These are phyloP conservation scores for Phalloptychus januarius DNA, from an alignment of 2,797 vertebrate species.

Conservation along the genomic window DNA sequence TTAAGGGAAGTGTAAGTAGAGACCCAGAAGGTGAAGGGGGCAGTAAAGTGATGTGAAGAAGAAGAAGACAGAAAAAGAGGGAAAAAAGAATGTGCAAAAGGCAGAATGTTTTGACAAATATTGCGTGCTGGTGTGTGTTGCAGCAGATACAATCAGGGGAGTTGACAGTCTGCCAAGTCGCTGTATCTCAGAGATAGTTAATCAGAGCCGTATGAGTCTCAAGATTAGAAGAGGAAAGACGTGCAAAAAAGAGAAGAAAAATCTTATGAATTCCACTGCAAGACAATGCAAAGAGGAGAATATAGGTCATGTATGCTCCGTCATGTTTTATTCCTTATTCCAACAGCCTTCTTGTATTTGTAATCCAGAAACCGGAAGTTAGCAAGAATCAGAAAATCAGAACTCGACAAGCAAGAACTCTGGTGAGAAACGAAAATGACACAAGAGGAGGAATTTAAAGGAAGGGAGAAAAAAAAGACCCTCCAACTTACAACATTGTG, in stretches of 20 bases:
- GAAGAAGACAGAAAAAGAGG: constrained; percentile 10
- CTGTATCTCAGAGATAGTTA: constrained; percentile 50
- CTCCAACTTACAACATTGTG: constrained; percentile 9
- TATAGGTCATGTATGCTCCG: constrained; percentile 4
- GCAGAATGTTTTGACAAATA: constrained; percentile 66
- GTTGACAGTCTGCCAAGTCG: constrained; percentile 60
- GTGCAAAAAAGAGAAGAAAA: constrained; percentile 23
- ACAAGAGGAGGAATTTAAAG: background rate
- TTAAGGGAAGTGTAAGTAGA: background rate
- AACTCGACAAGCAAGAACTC: constrained; percentile 28
- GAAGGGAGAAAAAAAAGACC: background rate
- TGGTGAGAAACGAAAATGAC: constrained; percentile 22
- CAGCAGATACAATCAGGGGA: constrained; percentile 67
- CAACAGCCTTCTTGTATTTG: constrained; percentile 21
- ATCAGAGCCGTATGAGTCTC: constrained; percentile 52
- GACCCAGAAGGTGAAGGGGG: background rate
- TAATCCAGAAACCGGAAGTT: constrained; percentile 38
- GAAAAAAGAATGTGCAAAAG: constrained; percentile 51
- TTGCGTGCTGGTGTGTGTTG: constrained; percentile 51
- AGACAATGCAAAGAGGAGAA: constrained; percentile 26
- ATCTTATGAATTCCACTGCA: constrained; percentile 44
- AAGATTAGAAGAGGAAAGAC: constrained; percentile 51
- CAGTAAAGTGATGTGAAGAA: constrained; percentile 4
- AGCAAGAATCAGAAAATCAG: background rate
- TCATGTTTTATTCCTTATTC: constrained; percentile 16